These are phyloP conservation scores for Bombus vancouverensis DNA, from an alignment of 1,140 invertebrate genomes.

Conservation along the genomic window DNA sequence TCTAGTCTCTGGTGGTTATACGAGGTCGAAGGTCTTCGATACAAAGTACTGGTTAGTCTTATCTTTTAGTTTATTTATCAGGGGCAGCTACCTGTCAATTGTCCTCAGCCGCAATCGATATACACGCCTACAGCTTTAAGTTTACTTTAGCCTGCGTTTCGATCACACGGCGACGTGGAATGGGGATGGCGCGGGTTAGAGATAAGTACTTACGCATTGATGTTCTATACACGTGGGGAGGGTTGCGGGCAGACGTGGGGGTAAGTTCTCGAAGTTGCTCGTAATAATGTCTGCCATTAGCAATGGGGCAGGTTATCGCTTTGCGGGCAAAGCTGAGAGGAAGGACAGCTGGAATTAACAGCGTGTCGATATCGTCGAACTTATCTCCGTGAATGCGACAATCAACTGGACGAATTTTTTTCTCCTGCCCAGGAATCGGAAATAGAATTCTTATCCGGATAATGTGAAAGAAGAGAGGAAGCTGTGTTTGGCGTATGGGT, in stretches of 20 bases:
- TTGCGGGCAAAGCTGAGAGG: conserved; percentile 63
- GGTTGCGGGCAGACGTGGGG: neutral
- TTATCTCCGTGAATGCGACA: conserved; percentile 53
- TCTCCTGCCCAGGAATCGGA: neutral
- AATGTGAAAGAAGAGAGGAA: neutral
- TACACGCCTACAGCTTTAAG: conserved; percentile 36
- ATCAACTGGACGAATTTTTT: conserved; percentile 6
- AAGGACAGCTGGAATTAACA: conserved; percentile 76
- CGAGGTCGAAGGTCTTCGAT: conserved; percentile 61
- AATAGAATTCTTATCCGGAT: neutral
- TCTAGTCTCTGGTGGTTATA: neutral
- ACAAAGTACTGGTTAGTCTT: conserved; percentile 45
- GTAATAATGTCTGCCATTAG: conserved; percentile 76
- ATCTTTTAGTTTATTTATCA: conserved; percentile 71
- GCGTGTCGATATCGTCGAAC: conserved; percentile 65
- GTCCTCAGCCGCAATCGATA: conserved; percentile 71
- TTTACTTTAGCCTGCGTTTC: conserved; percentile 45
- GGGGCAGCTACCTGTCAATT: conserved; percentile 68
- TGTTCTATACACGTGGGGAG: conserved; percentile 60
- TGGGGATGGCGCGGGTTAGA: conserved; percentile 23
- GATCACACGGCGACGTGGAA: conserved; percentile 11
- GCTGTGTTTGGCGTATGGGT: no score
- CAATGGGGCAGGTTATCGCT: conserved; percentile 67
- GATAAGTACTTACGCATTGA: conserved; percentile 63
- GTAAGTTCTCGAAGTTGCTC: conserved; percentile 73